A percentile compares a stretch with the other conserved stretches of the same genome.
Conservation (phyloP, 2,888 invertebrate species). For the Cosmopolites sordidus region DNA sequence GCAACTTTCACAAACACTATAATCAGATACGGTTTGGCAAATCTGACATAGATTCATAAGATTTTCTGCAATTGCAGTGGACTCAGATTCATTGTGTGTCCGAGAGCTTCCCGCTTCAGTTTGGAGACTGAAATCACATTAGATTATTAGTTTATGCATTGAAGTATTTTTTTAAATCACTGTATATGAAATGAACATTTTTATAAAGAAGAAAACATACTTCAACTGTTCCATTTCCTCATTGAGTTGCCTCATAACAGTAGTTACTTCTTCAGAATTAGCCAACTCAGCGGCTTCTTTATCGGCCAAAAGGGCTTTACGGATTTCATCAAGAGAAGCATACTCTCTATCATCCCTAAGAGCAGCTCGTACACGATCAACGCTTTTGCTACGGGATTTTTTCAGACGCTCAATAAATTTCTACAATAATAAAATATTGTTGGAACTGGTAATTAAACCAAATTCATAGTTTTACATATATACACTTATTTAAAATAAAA, state of each 20-base stretch:
- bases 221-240: constrained; percentile 30
- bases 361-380: constrained; percentile 31
- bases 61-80: constrained; percentile 1
- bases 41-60: constrained; percentile 8
- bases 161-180: no score
- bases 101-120: constrained; percentile 1
- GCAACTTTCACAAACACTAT: constrained; percentile 6
- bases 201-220: background rate
- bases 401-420: constrained; percentile 29
- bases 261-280: constrained; percentile 32
- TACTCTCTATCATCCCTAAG: constrained; percentile 25
- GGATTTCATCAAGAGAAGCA: constrained; percentile 27
- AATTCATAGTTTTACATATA: no score
- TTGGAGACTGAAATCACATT: constrained; percentile 5
- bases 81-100: background rate
- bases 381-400: constrained; percentile 29
- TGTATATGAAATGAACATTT: no score
- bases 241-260: constrained; percentile 35
- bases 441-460: no score
- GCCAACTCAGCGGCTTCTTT: constrained; percentile 30
- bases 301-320: constrained; percentile 28
- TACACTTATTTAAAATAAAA: no score
- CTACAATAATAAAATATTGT: constrained; percentile 14
- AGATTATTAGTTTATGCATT: background rate
- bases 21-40: constrained; percentile 1